phyloP scores from a whole-genome alignment of 2,888 invertebrate species.

The Bellardia bayeri region DNA sequence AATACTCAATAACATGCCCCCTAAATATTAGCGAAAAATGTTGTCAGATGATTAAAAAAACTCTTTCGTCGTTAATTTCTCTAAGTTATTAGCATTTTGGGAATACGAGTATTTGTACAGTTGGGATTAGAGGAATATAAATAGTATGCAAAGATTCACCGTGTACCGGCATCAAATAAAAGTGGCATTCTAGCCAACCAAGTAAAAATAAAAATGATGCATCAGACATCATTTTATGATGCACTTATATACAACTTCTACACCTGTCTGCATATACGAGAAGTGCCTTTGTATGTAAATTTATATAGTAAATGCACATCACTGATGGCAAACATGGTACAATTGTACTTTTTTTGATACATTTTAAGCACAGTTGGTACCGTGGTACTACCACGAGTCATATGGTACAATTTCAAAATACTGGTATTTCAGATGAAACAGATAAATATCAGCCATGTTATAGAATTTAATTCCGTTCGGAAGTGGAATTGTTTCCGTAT shows the following conservation, averaged over 20 bases:
- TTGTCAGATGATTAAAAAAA: constrained; percentile 46
- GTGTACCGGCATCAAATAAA: constrained; percentile 15
- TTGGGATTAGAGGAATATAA: constrained; percentile 29
- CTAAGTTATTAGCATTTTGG: constrained; percentile 67
- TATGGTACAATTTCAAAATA: too few relatives aligned
- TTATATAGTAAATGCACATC: background rate
- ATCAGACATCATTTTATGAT: constrained; percentile 47
- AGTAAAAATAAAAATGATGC: constrained; percentile 57
- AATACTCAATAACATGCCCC: background rate
- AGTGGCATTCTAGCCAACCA: constrained; percentile 28
- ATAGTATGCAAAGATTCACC: constrained; percentile 13
- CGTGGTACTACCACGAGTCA: too few relatives aligned
- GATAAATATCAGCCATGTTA: too few relatives aligned
- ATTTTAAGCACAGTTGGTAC: too few relatives aligned
- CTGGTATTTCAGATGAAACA: too few relatives aligned
- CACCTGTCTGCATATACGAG: background rate
- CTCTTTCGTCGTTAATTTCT: constrained; percentile 18
- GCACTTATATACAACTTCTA: background rate
- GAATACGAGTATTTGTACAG: constrained; percentile 57
- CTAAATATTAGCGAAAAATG: constrained; percentile 2
- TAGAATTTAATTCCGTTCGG: too few relatives aligned
- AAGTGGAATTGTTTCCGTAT: too few relatives aligned
- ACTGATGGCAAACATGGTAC: too few relatives aligned
- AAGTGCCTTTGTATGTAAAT: constrained; percentile 19
- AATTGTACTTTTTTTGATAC: too few relatives aligned